Base-by-base conservation (phyloP, 2,888 invertebrate genomes). In the Rhodophaea formosa region DNA sequence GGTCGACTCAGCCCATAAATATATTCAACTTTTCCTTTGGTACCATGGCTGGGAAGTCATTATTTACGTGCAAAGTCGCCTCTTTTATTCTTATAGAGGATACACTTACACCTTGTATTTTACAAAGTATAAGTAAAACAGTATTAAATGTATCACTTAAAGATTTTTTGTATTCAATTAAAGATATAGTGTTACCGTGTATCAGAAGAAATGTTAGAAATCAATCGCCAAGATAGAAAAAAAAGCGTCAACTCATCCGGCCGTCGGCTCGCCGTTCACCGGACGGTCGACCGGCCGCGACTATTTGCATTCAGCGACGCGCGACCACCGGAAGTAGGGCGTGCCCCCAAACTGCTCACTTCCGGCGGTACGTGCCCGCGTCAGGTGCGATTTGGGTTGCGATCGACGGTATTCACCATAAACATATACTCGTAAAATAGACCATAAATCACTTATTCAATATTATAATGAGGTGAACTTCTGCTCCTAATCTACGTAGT, bases 231-330 rank as follows among this genome's bases (percentile, higher is more conserved):
- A 39, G 45, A 54, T 45, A 54, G 43, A 12, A 12, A 39, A 53
- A 44, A 58, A 57, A 58, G 30, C 47, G 56, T 58, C 62, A 59
- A 71, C 39, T 12, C 12, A 39, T 39, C 39, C 12, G 39, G 39
- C 12, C 12, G 39, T 10, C 39, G n/a, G 39, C 8, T 39, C 12
- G 74, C 74, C 74, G 68, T 72, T 78, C 75, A 81, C 79, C 79
- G 79, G 78, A 67, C 71, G 73, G 66, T 61, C 68, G 62, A 62
- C 59, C 70, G 65, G 65, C 59, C 69, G 59, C 49, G 68, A 69
- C 77, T 79, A 87, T 90, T 90, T 86, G 86, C 86, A 88, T 89
- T 79, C 89, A 84, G 62, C 82, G 82, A 70, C 71, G 87, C 86
- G 84, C 87, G 88, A 84, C 86, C 82, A 77, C 73, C 86, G 90